Percentiles rank a stretch among this genome's conserved stretches.
Evolutionary conservation across 1,140 invertebrate genomes (phyloP).

Genomic region (Drosophila parvula): DNA sequence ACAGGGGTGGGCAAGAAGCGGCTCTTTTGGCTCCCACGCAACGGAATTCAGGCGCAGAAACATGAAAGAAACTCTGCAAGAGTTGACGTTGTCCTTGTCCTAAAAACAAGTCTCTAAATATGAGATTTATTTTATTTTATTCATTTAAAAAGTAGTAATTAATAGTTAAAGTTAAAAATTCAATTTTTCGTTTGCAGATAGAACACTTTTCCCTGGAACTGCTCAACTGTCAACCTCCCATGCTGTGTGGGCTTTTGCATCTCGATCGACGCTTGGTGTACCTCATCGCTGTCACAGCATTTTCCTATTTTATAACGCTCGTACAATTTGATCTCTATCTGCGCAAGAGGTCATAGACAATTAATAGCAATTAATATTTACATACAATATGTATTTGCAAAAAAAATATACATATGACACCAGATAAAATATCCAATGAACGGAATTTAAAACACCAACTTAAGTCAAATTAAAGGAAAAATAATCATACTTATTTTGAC

Average conservation of each 20-base stretch:
- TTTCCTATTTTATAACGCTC: slow-evolving; percentile 77
- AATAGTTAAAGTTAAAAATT: too few species aligned
- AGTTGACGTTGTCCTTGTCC: too few species aligned
- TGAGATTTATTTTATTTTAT: too few species aligned
- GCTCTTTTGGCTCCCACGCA: too few species aligned
- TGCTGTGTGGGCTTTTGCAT: slow-evolving; percentile 69
- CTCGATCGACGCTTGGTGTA: slow-evolving; percentile 68
- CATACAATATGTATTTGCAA: neutral
- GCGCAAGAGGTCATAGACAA: slow-evolving; percentile 23
- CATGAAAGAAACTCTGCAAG: too few species aligned
- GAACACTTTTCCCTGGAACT: slow-evolving; percentile 68
- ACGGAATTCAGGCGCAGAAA: too few species aligned
- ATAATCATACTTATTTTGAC: too few species aligned
- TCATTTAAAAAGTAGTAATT: too few species aligned
- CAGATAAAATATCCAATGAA: neutral
- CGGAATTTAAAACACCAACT: slow-evolving; percentile 2
- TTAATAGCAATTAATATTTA: neutral
- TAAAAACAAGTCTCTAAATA: too few species aligned
- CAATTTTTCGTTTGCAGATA: slow-evolving; percentile 28
- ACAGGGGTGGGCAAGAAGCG: too few species aligned
- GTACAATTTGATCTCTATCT: slow-evolving; percentile 77
- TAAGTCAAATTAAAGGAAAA: neutral
- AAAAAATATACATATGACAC: too few species aligned
- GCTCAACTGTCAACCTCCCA: slow-evolving; percentile 36
- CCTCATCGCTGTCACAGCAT: slow-evolving; percentile 67